Evolutionary conservation across 2,113 vertebrate genomes (phyloP).

Genomic region (Bufo bufo): DNA sequence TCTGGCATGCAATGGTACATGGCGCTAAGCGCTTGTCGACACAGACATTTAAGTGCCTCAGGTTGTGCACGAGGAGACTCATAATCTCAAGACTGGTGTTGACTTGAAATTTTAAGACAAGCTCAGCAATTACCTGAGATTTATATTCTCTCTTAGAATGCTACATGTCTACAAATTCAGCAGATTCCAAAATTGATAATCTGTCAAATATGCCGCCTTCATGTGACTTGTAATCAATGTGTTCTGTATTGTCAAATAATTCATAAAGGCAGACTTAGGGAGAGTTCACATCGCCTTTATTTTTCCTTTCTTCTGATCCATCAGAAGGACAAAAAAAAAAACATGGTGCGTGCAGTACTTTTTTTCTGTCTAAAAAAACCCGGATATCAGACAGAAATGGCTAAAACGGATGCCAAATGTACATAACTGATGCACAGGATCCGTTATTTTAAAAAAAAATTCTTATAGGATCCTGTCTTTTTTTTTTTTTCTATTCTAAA

Average conservation of each 20-base stretch:
- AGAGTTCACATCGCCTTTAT: no score
- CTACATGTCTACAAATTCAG: constrained; percentile 28
- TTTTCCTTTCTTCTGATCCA: no score
- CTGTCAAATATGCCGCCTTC: constrained; percentile 7
- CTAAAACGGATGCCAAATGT: no score
- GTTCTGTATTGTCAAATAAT: not conserved
- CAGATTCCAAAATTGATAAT: constrained; percentile 25
- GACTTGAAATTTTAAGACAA: constrained; percentile 27
- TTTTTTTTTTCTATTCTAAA: no score
- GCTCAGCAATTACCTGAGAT: constrained; percentile 21
- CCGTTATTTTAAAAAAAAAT: no score
- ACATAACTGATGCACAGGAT: no score
- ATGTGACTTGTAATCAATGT: not conserved
- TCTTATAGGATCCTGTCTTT: no score
- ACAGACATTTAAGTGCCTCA: not conserved
- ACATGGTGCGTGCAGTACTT: no score
- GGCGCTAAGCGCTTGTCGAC: not conserved
- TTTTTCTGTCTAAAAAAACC: no score
- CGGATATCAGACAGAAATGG: no score
- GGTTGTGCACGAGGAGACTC: not conserved
- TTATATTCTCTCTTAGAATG: constrained; percentile 31
- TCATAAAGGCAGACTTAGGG: not conserved
- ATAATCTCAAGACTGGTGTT: not conserved
- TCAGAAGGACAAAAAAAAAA: no score
- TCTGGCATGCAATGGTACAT: not conserved